Base-by-base conservation (phyloP, 1,140 invertebrate genomes). In the Zaprionus ghesquierei region DNA sequence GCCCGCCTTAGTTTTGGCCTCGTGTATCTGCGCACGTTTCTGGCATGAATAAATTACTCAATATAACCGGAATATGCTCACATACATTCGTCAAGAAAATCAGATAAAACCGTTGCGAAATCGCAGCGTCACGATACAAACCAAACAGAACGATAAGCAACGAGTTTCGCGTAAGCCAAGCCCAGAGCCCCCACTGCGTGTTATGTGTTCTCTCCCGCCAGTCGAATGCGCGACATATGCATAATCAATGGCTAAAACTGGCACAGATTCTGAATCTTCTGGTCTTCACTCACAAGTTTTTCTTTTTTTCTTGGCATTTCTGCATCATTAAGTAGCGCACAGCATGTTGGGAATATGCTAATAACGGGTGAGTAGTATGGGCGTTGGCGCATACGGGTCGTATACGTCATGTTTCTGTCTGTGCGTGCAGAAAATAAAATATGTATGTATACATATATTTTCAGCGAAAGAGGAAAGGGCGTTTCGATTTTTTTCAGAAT, bases 311-410 rank as follows among this genome's bases (percentile, higher is more conserved):
- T 41, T 41, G 35, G 74, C 77, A 71, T 82, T 68, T 74, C 64
- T 70, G 75, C 81, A 81, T 85, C 77, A 85, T 85, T 85, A 85
- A 81, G 75, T 78, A 76, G 81, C 81, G 81, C 81, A 75, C 74
- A 71, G 62, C 77, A 68, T 77, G 77, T 70, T 56, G 74, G 62
- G 60, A 77, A 76, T 84, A 73, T 84, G 76, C 69, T 80, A 66
- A 80, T 79, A 77, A 59, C 31, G n/a, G n/a, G n/a, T n/a, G n/a
- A 59, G 23, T 5, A 46, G 18, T 10, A 4, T 2, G 41, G 9
- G 41, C 18, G 8, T 20, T 41, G 50, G 23, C 61, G 56, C 23
- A 64, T 71, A 31, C 44, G 74, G 31, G 41, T 22, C 61, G 61
- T 31, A 70, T 71, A 51, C 58, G 74, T 35, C 56, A 51, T 50